Base-by-base conservation (phyloP, 2,888 invertebrate genomes). In the Suillia variegata region DNA sequence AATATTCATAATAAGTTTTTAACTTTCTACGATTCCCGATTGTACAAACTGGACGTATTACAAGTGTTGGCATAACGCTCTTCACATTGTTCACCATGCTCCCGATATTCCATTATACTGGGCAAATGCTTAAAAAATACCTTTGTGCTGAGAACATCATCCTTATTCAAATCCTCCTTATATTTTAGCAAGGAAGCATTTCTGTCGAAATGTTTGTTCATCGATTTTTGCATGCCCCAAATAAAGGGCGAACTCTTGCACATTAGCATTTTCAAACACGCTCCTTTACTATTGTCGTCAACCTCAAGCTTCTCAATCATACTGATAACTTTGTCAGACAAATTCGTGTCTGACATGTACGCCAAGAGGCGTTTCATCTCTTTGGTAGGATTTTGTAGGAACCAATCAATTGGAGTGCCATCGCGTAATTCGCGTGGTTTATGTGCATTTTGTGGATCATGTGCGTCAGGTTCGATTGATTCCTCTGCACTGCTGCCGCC, bases 191-290 rank as follows among this genome's bases (percentile, higher is more conserved):
- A 74, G 67, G 77, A 75, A 31, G 69, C 77, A 12, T 70, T 64
- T 8, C 20, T 21, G 12, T 24, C 45, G 4, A 67, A 59, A 42
- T 66, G 65, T 78, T 73, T 70, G 48, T 67, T 76, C 12, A 92
- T 82, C 0, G 89, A 87, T 59, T 85, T 84, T 74, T 94, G 93
- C 87, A 92, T 92, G 66, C 88, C 88, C 82, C 85, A 85, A 62
- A 94, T 87, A 62, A 92, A 87, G 0, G 93, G 93, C 0, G 89
- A 86, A 63, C 87, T 86, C 82, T 93, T 93, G 76, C 94, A 94
- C 62, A 93, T 82, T 31, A 94, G 80, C 26, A 91, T 82, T 70
- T 88, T 87, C 2, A 92, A 83, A 68, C 92, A 93, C 54, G 87
- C 87, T 0, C 87, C 88, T 67, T 90, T 88, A 61, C 87, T 83